Base-by-base conservation (phyloP, 2,113 vertebrate genomes). In the Notechis scutatus region DNA sequence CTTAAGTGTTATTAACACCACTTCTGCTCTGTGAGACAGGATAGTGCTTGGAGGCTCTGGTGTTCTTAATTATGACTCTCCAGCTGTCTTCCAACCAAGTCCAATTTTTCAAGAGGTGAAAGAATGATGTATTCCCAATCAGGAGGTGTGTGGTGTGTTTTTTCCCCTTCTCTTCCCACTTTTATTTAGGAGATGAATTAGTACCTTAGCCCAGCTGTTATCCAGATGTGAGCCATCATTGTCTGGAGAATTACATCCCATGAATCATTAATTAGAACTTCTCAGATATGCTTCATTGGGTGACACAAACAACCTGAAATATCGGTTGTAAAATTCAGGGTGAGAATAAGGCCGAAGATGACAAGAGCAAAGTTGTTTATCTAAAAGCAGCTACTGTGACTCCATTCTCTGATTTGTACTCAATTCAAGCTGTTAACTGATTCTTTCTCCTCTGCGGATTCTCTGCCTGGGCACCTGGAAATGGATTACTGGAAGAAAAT, bases 61-160 rank as follows among this genome's bases (percentile, higher is more conserved):
- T 61, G 86, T 90, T 57, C 57, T 87, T 94, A 91, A 91, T 93
- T 91, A 92, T 34, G 87, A 93, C 86, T 94, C 85, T 90, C 91
- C 64, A 94, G 89, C 90, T 95, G 89, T 90, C 89, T 94, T 87
- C 24, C 20, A 87, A 91, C 11, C 4, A 54, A 85, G n/a, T 42
- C 45, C 54, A 61, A 4, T 89, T 93, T 61, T 55, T 91, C 42
- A 2, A 39, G 74, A 87, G 89, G 12, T 81, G 34, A 91, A 42
- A n/a, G 21, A 45, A 87, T 93, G 29, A 6, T 55, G 34, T 10
- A 89, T 94, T 74, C 8, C 23, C 61, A 29, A 11, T 2, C 61
- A 23, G 42, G 29, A 47, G 52, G 8, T 45, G 55, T 54, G 24
- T 14, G 69, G 5, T 5, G 12, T 47, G 1, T 26, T 20, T 42